phyloP scores from a whole-genome alignment of 2,113 vertebrate species.

The Pithys albifrons region DNA sequence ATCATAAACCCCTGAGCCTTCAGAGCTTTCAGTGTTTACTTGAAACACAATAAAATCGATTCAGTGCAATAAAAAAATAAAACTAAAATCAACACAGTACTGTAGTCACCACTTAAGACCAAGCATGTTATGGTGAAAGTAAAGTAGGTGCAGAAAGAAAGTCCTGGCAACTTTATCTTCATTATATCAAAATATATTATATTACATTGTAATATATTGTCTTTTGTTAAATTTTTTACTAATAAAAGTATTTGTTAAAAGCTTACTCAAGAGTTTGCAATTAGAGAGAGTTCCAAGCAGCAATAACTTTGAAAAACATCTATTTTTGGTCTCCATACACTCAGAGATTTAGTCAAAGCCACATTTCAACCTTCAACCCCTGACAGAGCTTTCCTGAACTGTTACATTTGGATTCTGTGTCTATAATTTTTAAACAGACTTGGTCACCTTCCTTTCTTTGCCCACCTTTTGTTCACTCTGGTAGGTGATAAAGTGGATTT shows the following conservation, averaged over 20 bases:
- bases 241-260: neutral
- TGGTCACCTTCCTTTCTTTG: neutral
- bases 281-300: neutral
- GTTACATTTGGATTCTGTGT: neutral
- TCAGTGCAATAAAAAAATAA: neutral
- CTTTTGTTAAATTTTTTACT: neutral
- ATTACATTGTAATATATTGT: neutral
- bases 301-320: neutral
- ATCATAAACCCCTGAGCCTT: neutral
- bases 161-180: neutral
- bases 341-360: neutral
- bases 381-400: neutral
- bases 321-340: neutral
- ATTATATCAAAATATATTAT: neutral
- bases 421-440: neutral
- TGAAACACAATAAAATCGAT: constrained; percentile 27
- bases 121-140: neutral
- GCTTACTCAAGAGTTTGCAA: neutral
- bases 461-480: neutral
- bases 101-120: neutral
- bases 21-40: neutral
- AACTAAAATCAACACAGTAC: neutral
- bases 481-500: neutral
- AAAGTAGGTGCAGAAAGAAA: neutral
- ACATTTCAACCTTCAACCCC: neutral